Evolutionary conservation across 2,888 invertebrate species (phyloP), one percentile per base, ranked within the genome.

Genomic region (Lochmaea capreae): DNA sequence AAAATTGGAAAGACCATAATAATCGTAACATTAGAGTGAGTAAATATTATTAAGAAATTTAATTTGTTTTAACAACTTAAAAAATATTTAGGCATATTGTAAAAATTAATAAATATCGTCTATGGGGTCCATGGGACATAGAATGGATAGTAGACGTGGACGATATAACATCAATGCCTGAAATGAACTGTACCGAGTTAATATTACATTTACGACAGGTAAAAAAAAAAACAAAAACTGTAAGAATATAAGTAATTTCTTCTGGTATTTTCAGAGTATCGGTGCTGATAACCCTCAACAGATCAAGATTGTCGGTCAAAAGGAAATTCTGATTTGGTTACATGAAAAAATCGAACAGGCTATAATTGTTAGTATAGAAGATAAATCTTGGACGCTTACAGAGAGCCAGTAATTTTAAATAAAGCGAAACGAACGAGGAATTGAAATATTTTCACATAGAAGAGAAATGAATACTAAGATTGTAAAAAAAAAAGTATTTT

Each of bases 141-240:
- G 94, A 94, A 85, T 95, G 95, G 95, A 89, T 89, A 49, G 89
- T 94, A 26, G 90, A 91, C 74, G 89, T 95, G 66, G 92, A 93
- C 83, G 93, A 93, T 81, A 89, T 95, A 67, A 89, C 93, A 79
- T 92, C 91, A 12, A 89, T 92, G 79, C 83, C 84, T 12, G 88
- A 72, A 86, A 93, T 46, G 81, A 86, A 26, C 89, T 78, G 88
- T 1, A 90, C 92, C 69, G 92, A 91, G 81, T 89, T 95, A 4
- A 84, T 93, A 71, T 89, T 95, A 72, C 92, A 91, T 81, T 90
- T 95, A 71, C 92, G 92, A 88, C 93, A 94, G 92, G 95, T 94
- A 86, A 52, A 46, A 57, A 66, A 43, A 6, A 16, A 57, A 3
- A 11, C 22, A 49, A 26, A 22, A 5, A 16, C 22, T 46, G 5